A percentile compares a stretch with the other conserved stretches of the same genome.
Conservation (phyloP, 2,113 vertebrate genomes). For the Anhinga rufa region DNA sequence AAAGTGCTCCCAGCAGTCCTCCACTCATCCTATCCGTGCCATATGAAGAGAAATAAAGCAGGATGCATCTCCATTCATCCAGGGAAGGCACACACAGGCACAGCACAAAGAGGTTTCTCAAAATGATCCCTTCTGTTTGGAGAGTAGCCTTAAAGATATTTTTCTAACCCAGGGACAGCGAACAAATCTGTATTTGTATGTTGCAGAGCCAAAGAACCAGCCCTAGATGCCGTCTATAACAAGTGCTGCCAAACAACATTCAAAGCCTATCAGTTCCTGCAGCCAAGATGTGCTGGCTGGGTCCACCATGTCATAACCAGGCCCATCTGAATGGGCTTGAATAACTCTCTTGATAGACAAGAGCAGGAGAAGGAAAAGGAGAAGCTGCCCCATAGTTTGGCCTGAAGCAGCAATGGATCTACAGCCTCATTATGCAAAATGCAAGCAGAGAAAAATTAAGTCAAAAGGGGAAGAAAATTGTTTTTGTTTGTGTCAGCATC, state of each 20-base stretch:
- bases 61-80: neutral
- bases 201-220: neutral
- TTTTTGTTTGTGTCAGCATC: constrained; percentile 25
- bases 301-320: neutral
- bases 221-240: neutral
- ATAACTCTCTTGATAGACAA: neutral
- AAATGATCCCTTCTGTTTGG: neutral
- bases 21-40: neutral
- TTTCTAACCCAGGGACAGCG: neutral
- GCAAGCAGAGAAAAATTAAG: neutral
- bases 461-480: neutral
- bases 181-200: neutral
- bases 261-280: neutral
- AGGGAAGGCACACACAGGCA: neutral
- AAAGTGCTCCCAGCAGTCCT: neutral
- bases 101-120: neutral
- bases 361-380: neutral
- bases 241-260: neutral
- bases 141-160: neutral
- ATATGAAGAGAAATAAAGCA: neutral
- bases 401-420: neutral
- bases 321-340: neutral
- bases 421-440: neutral
- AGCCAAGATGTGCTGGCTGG: neutral
- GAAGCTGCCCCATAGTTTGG: neutral